phyloP scores from a whole-genome alignment of 2,113 vertebrate genomes.

The Apteryx mantelli region DNA sequence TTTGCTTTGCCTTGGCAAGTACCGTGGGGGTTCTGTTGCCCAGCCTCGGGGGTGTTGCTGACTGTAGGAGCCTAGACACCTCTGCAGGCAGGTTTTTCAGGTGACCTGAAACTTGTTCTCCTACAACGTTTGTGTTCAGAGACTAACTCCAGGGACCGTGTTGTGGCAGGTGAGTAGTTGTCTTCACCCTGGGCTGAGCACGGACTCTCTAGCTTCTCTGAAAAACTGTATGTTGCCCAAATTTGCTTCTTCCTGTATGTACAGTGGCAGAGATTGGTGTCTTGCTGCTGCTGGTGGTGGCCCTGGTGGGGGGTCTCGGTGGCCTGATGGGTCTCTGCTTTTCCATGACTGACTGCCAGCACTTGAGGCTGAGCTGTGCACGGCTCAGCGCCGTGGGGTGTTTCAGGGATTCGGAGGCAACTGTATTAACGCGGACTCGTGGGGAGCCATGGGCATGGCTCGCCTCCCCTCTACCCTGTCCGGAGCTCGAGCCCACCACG shows the following conservation, averaged over 20 bases:
- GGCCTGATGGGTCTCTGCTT: not conserved
- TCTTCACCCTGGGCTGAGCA: not conserved
- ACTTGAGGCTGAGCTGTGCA: not conserved
- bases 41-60: not conserved
- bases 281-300: not conserved
- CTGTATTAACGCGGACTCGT: not conserved
- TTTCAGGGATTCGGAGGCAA: not conserved
- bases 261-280: accelerated
- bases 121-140: not conserved
- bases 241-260: not conserved
- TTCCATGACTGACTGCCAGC: too few relatives aligned
- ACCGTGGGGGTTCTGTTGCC: accelerated
- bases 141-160: not conserved
- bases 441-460: not conserved
- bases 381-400: not conserved
- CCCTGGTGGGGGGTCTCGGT: accelerated
- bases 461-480: not conserved
- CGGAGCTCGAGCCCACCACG: not conserved
- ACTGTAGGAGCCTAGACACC: accelerated
- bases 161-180: not conserved
- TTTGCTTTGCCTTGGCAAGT: accelerated
- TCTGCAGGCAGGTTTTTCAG: not conserved
- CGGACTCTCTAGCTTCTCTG: not conserved
- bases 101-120: too few relatives aligned
- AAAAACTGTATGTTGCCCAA: accelerated